Evolutionary conservation across 1,140 invertebrate species (phyloP).

Genomic region (Archivesica marissinica): DNA sequence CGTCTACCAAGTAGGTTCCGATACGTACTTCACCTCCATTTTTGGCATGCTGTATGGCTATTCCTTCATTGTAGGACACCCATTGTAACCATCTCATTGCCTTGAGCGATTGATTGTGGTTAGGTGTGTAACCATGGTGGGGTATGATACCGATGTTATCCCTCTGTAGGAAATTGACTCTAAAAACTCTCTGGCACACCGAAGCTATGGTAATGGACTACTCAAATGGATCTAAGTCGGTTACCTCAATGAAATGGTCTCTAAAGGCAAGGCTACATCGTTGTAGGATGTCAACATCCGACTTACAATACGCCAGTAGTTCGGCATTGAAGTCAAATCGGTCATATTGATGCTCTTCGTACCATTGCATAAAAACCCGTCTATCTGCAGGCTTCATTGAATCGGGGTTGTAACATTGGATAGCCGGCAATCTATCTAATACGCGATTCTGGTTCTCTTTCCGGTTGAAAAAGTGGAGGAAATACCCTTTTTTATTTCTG

Average conservation of each 20-base stretch:
- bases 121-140: no score
- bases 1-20: not conserved
- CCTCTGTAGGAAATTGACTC: no score
- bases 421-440: not conserved
- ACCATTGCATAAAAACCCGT: slow-evolving; percentile 21
- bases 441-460: slow-evolving; percentile 11
- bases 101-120: not conserved
- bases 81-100: not conserved
- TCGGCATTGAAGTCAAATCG: slow-evolving; percentile 26
- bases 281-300: slow-evolving; percentile 60
- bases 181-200: no score
- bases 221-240: not conserved
- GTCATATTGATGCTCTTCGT: not conserved
- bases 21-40: not conserved
- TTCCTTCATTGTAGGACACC: not conserved
- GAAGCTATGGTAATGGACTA: not conserved
- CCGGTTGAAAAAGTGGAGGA: slow-evolving; percentile 30
- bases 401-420: not conserved
- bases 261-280: not conserved
- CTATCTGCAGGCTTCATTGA: slow-evolving; percentile 9
- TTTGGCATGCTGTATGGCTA: not conserved
- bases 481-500: slow-evolving; percentile 40
- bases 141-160: no score
- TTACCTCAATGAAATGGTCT: not conserved
- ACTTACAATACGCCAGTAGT: not conserved